phyloP scores from a whole-genome alignment of 2,888 invertebrate genomes.

The Limenitis camilla region DNA sequence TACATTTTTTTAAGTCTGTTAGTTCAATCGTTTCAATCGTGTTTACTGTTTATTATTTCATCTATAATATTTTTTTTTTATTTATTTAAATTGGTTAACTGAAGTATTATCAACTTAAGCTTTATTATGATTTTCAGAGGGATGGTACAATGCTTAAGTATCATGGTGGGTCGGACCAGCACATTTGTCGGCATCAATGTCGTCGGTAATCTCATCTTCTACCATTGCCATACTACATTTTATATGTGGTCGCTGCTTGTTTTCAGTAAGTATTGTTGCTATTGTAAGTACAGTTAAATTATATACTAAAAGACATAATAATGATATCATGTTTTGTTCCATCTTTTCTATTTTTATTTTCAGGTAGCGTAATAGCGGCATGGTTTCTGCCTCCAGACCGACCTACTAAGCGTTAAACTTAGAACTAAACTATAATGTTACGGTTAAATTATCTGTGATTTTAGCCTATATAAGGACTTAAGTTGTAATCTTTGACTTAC shows the following conservation, averaged over 20 bases:
- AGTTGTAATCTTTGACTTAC: slow-evolving; percentile 45
- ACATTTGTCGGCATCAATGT: slow-evolving; percentile 62
- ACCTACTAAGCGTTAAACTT: slow-evolving; percentile 20
- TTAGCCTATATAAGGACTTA: slow-evolving; percentile 23
- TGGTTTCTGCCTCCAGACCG: slow-evolving; percentile 59
- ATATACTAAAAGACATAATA: neutral
- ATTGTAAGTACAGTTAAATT: neutral
- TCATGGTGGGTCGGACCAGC: slow-evolving; percentile 61
- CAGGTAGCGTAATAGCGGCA: slow-evolving; percentile 53
- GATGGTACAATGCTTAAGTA: slow-evolving; percentile 62
- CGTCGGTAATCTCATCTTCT: slow-evolving; percentile 57
- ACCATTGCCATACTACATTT: slow-evolving; percentile 53
- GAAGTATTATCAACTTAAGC: no score
- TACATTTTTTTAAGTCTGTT: no score
- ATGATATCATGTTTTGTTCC: neutral
- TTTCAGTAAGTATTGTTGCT: slow-evolving; percentile 44
- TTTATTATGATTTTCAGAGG: slow-evolving; percentile 38
- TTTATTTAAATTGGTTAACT: no score
- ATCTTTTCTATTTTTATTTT: slow-evolving; percentile 20
- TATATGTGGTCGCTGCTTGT: slow-evolving; percentile 59
- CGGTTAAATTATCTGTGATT: slow-evolving; percentile 29
- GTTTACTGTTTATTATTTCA: no score
- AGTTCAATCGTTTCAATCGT: no score
- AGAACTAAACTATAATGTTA: slow-evolving; percentile 5
- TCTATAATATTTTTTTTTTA: no score